Percentiles rank a stretch among this genome's conserved stretches.
Evolutionary conservation across 2,113 vertebrate species (phyloP).

Genomic region (Microtus oregoni): DNA sequence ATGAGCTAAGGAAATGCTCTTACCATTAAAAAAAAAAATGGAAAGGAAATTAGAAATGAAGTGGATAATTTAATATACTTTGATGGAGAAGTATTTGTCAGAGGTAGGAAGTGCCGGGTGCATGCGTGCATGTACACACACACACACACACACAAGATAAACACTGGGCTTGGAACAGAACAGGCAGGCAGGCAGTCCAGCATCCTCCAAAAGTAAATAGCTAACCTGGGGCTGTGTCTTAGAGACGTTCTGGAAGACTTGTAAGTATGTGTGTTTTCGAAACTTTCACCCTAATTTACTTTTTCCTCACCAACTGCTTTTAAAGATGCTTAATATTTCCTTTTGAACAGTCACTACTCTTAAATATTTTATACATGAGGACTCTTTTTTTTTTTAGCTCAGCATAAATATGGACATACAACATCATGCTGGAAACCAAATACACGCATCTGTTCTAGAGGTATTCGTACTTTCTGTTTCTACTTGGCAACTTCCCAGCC

Average conservation of each 20-base stretch:
- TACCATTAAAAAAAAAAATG: not conserved
- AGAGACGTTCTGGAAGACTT: conserved; percentile 23
- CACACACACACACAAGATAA: not conserved
- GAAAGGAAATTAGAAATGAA: not conserved
- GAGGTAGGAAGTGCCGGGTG: conserved; percentile 75
- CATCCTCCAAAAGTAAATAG: not conserved
- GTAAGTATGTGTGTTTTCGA: conserved; percentile 64
- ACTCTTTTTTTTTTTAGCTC: conserved; percentile 23
- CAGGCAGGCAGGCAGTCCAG: not conserved
- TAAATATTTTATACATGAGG: not conserved
- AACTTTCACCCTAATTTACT: not conserved
- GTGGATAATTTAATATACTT: not conserved
- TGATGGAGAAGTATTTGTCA: conserved; percentile 44
- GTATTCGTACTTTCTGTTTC: not conserved
- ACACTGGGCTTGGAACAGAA: not conserved
- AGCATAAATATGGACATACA: not conserved
- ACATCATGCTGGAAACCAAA: not conserved
- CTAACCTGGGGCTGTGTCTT: not conserved
- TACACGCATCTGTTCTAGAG: not conserved
- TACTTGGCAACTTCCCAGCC: not conserved
- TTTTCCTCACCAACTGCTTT: conserved; percentile 49
- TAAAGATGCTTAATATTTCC: conserved; percentile 23
- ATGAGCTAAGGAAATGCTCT: not conserved
- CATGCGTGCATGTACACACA: not conserved
- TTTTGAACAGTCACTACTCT: conserved; percentile 10